Percentiles rank a stretch among this genome's conserved stretches.
These are phyloP conservation scores for Bucco capensis DNA, from an alignment of 2,113 vertebrate species.

Conservation along the genomic window DNA sequence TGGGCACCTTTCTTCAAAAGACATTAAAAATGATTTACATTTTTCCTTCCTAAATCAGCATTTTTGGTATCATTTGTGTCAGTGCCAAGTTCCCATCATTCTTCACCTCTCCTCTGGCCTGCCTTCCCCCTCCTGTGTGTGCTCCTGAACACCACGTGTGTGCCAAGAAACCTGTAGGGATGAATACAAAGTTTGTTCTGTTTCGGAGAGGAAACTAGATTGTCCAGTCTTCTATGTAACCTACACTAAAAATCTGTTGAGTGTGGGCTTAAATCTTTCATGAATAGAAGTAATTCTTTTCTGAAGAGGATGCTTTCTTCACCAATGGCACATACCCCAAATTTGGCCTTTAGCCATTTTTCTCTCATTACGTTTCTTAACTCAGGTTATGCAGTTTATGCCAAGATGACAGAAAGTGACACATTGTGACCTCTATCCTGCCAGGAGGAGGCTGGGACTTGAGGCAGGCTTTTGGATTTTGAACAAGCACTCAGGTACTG, in stretches of 20 bases:
- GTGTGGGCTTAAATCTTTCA: neutral
- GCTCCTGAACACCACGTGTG: neutral
- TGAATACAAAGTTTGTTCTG: slow-evolving; percentile 18
- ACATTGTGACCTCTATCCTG: neutral
- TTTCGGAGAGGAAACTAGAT: neutral
- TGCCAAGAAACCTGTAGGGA: slow-evolving; percentile 10
- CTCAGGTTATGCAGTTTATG: neutral
- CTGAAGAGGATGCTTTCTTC: neutral
- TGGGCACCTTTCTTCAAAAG: slow-evolving; percentile 52
- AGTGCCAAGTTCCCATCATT: slow-evolving; percentile 9
- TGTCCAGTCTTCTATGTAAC: neutral
- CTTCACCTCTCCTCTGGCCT: neutral
- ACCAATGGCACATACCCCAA: neutral
- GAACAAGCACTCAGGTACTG: neutral
- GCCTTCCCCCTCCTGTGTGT: neutral
- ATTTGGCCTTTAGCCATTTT: neutral
- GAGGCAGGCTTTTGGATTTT: neutral
- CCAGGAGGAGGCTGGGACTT: neutral
- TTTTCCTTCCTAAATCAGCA: slow-evolving; percentile 51
- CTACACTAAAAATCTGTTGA: neutral
- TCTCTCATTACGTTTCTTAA: neutral
- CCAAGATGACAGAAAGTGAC: slow-evolving; percentile 16
- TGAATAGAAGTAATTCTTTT: neutral
- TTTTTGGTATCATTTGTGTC: slow-evolving; percentile 32
- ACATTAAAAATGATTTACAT: neutral